Evolutionary conservation across 2,797 vertebrate genomes (phyloP).

Genomic region (Leptatherina wallacei): DNA sequence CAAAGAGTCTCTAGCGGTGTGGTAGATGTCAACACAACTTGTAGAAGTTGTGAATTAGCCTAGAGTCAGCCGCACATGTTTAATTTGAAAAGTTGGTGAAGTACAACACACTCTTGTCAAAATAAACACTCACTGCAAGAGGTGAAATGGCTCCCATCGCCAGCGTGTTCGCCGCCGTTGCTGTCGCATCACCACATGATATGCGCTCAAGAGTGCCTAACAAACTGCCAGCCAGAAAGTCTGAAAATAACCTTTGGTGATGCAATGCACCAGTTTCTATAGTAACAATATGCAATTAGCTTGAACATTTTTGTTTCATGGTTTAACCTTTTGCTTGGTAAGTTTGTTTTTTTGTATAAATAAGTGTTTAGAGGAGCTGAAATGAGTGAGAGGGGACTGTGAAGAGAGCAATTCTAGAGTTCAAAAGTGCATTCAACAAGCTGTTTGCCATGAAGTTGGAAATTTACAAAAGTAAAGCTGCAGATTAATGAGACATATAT

Average conservation of each 20-base stretch:
- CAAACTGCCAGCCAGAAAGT: constrained; percentile 2
- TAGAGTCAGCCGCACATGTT: constrained; percentile 33
- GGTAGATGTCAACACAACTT: constrained; percentile 29
- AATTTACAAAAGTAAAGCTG: background rate
- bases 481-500: background rate
- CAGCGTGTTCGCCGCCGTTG: constrained; percentile 16
- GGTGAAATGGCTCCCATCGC: constrained; percentile 41
- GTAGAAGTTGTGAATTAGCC: constrained; percentile 38
- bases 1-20: constrained; percentile 30
- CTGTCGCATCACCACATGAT: constrained; percentile 36
- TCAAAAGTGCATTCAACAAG: constrained; percentile 34
- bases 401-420: constrained; percentile 32
- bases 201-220: constrained; percentile 11
- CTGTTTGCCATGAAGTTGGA: constrained; percentile 20
- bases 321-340: constrained; percentile 32
- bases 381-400: constrained; percentile 12
- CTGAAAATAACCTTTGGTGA: constrained; percentile 12
- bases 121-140: constrained; percentile 47
- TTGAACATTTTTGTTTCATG: constrained; percentile 7
- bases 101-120: constrained; percentile 45
- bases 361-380: constrained; percentile 8
- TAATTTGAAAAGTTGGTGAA: constrained; percentile 36
- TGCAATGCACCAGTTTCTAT: constrained; percentile 27
- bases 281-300: constrained; percentile 33
- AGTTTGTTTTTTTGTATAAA: constrained; percentile 7